Percentiles rank a stretch among this genome's conserved stretches.
These are phyloP conservation scores for Haliclona indistincta DNA, from an alignment of 37 sponge, comb jelly and placozoan genomes.

Conservation along the genomic window DNA sequence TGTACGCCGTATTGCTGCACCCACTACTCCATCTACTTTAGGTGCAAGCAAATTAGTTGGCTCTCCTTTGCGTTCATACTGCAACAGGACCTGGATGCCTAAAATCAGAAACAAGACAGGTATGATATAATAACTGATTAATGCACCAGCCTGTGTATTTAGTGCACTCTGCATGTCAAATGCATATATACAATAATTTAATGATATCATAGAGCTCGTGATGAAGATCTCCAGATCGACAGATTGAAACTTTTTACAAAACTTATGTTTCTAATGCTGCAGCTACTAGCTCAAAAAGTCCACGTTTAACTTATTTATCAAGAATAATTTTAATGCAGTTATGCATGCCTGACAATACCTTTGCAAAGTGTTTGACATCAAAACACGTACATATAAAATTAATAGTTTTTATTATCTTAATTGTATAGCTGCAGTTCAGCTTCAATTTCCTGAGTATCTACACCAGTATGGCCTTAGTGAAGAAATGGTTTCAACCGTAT, in stretches of 20 bases:
- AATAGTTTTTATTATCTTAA: neutral
- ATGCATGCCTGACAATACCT: neutral
- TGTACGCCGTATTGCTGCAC: constrained; percentile 23
- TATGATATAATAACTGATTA: too few relatives aligned
- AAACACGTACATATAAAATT: neutral
- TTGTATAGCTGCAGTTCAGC: neutral
- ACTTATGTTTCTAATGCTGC: too few relatives aligned
- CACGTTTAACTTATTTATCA: too few relatives aligned
- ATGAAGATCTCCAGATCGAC: too few relatives aligned
- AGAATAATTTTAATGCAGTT: too few relatives aligned
- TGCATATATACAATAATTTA: too few relatives aligned
- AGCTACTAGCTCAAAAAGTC: too few relatives aligned
- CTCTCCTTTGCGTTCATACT: neutral
- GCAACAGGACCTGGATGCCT: constrained; percentile 4
- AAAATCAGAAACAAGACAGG: neutral
- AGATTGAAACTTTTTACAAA: too few relatives aligned
- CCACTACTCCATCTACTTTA: neutral
- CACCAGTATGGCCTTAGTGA: constrained; percentile 9
- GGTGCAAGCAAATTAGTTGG: constrained; percentile 7
- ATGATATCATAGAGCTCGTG: too few relatives aligned
- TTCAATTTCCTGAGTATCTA: constrained; percentile 13
- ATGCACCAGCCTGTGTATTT: too few relatives aligned
- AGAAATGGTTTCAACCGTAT: constrained; percentile 3
- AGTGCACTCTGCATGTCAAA: too few relatives aligned
- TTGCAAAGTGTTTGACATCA: neutral